Base-by-base conservation (phyloP, 2,797 vertebrate species). In the Lutjanus campechanus region DNA sequence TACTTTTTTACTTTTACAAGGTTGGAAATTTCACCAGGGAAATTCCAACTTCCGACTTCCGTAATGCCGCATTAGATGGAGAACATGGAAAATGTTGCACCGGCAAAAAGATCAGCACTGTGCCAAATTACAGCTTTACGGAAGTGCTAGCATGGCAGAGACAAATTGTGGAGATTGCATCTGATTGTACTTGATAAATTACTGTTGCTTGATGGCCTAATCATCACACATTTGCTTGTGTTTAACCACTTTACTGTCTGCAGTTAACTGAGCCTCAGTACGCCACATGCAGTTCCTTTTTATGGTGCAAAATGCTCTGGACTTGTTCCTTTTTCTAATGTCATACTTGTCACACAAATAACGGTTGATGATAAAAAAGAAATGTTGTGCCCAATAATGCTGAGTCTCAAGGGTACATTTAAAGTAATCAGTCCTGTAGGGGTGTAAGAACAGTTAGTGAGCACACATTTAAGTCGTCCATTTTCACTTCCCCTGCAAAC, bases 401-500 rank as follows among this genome's bases (percentile, higher is more conserved):
- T 22, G 8, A 22, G 11, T 1, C 50, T 1, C 50, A 54, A 16
- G 17, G 8, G 46, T 47, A 13, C 8, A 11, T 36, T 50, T 74
- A 12, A 13, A 3, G 0, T 7, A 36, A 40, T 25, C 11, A 4
- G 13, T 15, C 29, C 36, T 8, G 22, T 12, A 16, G 12, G 36
- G 2, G 3, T 20, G 20, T 8, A 1, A 19, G 16, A 75, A 40
- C 11, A 20, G 5, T 50, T 15, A 8, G 41, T 25, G 8, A 58
- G 16, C 13, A 60, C 1, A 15, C 53, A 16, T 3, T 3, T 11
- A 50, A 41, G n/a, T 40, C 44, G 25, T 19, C 44, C 12, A 17
- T 76, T 77, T 73, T 67, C 29, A 84, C 62, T 60, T 46, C 58
- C 25, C 22, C 11, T 66, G 19, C 20, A 69, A 62, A 54, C 19